Evolutionary conservation across 1,140 invertebrate genomes (phyloP).

Genomic region (Paralvinella palmiformis): DNA sequence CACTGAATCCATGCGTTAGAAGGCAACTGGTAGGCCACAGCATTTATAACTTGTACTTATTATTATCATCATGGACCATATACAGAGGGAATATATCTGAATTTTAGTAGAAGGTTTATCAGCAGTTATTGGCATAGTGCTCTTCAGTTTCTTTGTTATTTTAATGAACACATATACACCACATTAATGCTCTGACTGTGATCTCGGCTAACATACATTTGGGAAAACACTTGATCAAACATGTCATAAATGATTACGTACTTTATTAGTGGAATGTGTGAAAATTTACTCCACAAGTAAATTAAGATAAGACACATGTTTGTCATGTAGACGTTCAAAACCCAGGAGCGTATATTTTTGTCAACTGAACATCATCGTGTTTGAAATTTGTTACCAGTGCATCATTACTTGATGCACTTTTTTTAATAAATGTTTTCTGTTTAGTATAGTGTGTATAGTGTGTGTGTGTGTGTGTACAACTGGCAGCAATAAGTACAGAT

Average conservation of each 20-base stretch:
- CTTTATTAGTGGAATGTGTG: too few species aligned
- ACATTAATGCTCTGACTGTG: too few species aligned
- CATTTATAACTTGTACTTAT: not conserved
- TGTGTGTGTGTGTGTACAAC: not conserved
- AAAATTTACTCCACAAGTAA: too few species aligned
- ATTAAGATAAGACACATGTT: too few species aligned
- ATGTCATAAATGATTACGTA: too few species aligned
- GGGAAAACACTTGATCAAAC: too few species aligned
- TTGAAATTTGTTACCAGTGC: not conserved
- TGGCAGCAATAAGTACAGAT: not conserved
- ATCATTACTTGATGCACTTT: not conserved
- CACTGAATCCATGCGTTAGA: too few species aligned
- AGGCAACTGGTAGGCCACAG: too few species aligned
- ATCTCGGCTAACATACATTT: too few species aligned
- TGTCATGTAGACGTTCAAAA: not conserved
- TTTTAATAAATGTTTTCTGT: not conserved
- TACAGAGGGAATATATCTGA: not conserved
- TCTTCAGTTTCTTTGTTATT: too few species aligned
- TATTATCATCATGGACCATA: not conserved
- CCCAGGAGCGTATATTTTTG: not conserved
- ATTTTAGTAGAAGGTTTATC: not conserved
- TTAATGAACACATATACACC: too few species aligned
- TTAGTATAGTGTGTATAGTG: too few species aligned
- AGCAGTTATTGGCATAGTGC: not conserved
- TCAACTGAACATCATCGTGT: not conserved